Evolutionary conservation across 2,113 vertebrate species (phyloP).

Genomic region (Passer domesticus): DNA sequence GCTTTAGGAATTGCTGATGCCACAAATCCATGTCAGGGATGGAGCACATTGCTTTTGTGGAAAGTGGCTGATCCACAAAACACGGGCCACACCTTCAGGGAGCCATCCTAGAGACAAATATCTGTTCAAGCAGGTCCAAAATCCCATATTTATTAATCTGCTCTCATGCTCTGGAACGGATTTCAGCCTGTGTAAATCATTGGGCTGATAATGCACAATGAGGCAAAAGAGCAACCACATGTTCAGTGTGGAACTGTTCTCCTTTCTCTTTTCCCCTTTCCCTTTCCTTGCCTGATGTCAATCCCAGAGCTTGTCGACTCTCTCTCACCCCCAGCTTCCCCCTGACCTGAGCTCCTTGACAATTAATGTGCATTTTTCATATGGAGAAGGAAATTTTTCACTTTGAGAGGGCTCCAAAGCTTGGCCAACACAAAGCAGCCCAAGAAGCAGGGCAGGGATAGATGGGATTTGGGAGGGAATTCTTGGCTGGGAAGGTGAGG

Average conservation of each 20-base stretch:
- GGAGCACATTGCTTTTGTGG: background rate
- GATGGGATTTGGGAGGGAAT: background rate
- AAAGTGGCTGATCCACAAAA: background rate
- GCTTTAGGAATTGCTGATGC: background rate
- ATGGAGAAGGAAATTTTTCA: background rate
- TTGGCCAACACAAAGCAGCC: background rate
- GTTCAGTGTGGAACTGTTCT: background rate
- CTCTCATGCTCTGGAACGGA: conserved; percentile 11
- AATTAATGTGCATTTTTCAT: background rate
- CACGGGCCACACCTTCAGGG: background rate
- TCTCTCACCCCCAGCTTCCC: background rate
- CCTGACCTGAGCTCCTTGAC: background rate
- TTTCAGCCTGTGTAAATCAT: conserved; percentile 5
- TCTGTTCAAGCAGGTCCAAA: background rate
- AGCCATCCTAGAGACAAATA: background rate
- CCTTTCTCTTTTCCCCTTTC: background rate
- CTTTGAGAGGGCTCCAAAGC: background rate
- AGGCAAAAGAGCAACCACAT: conserved; percentile 2
- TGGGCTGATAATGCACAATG: background rate
- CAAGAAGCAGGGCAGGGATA: background rate
- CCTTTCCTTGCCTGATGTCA: background rate
- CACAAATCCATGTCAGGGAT: background rate
- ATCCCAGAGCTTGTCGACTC: background rate
- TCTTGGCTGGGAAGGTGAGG: background rate
- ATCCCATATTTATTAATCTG: background rate